Conservation (phyloP, 2,888 invertebrate genomes). For the Neoaliturus tenellus region DNA sequence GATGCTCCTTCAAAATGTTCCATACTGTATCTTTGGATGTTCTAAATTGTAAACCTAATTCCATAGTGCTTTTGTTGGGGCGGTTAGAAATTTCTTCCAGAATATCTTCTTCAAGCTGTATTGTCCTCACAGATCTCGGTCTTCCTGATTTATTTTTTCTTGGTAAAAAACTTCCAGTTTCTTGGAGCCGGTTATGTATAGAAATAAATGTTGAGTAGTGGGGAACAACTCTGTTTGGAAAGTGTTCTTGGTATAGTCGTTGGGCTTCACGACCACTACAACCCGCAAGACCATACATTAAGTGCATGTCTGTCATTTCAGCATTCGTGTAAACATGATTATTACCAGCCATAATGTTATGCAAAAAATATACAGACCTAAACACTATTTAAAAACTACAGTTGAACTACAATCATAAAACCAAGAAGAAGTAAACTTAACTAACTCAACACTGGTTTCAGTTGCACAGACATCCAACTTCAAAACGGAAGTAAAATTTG, state of each 20-base stretch:
- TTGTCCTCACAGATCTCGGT: neutral
- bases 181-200: neutral
- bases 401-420: too few relatives aligned
- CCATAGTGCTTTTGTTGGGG: too few relatives aligned
- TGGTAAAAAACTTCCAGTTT: neutral
- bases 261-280: neutral
- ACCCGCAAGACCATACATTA: neutral
- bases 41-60: too few relatives aligned
- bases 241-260: neutral
- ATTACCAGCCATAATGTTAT: neutral
- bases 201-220: neutral
- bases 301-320: neutral
- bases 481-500: too few relatives aligned
- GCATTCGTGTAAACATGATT: neutral
- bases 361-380: too few relatives aligned
- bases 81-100: neutral
- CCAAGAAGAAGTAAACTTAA: too few relatives aligned
- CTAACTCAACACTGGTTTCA: too few relatives aligned
- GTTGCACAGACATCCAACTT: too few relatives aligned
- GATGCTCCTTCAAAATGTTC: too few relatives aligned
- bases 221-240: neutral
- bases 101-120: neutral
- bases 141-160: neutral
- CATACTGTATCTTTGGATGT: too few relatives aligned
- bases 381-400: too few relatives aligned